Conservation (phyloP, 2,113 vertebrate species). For the Phalacrocorax brasilianus region DNA sequence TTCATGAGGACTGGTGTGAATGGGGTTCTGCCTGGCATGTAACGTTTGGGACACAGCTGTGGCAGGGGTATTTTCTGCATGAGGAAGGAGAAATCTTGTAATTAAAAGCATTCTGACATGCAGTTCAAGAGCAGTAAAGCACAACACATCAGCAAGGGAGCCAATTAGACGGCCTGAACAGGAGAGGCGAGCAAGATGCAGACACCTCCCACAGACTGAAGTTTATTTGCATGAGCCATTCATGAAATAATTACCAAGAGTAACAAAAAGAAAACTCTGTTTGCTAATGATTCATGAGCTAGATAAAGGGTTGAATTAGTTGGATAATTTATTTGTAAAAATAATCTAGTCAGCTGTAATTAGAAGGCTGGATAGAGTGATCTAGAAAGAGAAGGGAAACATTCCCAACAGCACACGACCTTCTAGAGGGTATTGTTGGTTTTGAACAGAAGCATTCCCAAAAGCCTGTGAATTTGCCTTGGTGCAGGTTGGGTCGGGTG, state of each 20-base stretch:
- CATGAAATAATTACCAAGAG: slow-evolving; percentile 61
- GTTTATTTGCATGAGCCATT: slow-evolving; percentile 61
- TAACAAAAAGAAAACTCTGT: slow-evolving; percentile 55
- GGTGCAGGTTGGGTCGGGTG: background rate
- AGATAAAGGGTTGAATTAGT: slow-evolving; percentile 59
- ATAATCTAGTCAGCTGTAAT: slow-evolving; percentile 57
- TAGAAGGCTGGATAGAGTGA: slow-evolving; percentile 30
- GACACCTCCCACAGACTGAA: slow-evolving; percentile 20
- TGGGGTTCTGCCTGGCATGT: slow-evolving; percentile 39
- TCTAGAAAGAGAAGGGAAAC: background rate
- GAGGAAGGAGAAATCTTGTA: background rate
- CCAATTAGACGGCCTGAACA: background rate
- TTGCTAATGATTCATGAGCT: slow-evolving; percentile 63
- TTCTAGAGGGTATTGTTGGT: background rate
- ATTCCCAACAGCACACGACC: background rate
- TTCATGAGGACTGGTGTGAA: slow-evolving; percentile 46
- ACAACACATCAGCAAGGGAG: background rate
- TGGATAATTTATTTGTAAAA: slow-evolving; percentile 61
- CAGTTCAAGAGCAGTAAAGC: slow-evolving; percentile 18
- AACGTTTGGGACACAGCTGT: slow-evolving; percentile 52
- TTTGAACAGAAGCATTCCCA: background rate
- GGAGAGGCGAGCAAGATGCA: background rate
- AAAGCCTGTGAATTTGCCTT: background rate
- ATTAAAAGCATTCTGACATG: slow-evolving; percentile 31
- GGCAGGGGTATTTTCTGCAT: background rate